Percentiles rank a stretch among this genome's conserved stretches.
Conservation (phyloP, 1,140 invertebrate genomes). For the Philaenus spumarius region DNA sequence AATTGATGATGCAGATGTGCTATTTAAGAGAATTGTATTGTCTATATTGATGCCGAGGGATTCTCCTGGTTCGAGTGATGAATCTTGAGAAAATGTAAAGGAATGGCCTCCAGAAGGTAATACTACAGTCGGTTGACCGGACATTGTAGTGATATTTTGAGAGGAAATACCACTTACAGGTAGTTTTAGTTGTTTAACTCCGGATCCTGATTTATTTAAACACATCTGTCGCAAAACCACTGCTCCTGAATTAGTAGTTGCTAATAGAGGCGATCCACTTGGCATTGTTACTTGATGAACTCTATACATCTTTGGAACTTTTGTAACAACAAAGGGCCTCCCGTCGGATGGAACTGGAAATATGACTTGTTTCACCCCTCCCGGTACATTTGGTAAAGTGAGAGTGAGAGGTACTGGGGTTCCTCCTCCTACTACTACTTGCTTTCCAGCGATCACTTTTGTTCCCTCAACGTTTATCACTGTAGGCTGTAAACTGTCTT, state of each 20-base stretch:
- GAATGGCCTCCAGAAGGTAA: slow-evolving; percentile 26
- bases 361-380: slow-evolving; percentile 29
- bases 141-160: slow-evolving; percentile 24
- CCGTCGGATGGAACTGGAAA: slow-evolving; percentile 30
- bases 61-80: slow-evolving; percentile 17
- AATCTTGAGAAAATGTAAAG: slow-evolving; percentile 22
- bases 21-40: slow-evolving; percentile 26
- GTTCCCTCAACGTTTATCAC: slow-evolving; percentile 27
- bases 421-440: slow-evolving; percentile 28
- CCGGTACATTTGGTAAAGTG: slow-evolving; percentile 21
- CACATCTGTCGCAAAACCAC: slow-evolving; percentile 31
- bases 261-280: slow-evolving; percentile 26
- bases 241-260: slow-evolving; percentile 19
- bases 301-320: slow-evolving; percentile 32
- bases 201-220: slow-evolving; percentile 23
- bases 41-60: slow-evolving; percentile 23
- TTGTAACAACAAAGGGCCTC: slow-evolving; percentile 29
- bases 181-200: slow-evolving; percentile 31
- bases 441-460: slow-evolving; percentile 29
- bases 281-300: slow-evolving; percentile 31
- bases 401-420: slow-evolving; percentile 26
- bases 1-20: slow-evolving; percentile 17
- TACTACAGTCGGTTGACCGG: slow-evolving; percentile 29
- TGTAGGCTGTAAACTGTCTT: slow-evolving; percentile 39
- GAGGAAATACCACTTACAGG: slow-evolving; percentile 24